These are phyloP conservation scores for Temnothorax ravouxi DNA, from an alignment of 2,888 invertebrate genomes.

Conservation along the genomic window DNA sequence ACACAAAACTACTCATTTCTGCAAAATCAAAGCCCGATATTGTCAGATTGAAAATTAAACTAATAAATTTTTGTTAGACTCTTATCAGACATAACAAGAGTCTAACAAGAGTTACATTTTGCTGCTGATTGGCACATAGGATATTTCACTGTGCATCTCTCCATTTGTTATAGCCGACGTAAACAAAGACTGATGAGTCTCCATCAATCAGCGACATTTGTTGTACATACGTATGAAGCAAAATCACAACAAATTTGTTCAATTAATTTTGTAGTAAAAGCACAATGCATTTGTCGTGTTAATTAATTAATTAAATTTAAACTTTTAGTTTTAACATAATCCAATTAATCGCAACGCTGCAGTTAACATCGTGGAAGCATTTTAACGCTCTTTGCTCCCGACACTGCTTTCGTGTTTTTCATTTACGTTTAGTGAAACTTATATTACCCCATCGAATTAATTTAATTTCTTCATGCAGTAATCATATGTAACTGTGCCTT, in stretches of 20 bases:
- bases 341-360: background rate
- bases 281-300: background rate
- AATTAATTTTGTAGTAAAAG: slow-evolving; percentile 5
- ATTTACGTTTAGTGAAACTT: slow-evolving; percentile 1
- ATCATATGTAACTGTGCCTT: slow-evolving; percentile 28
- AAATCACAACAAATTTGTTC: slow-evolving; percentile 23
- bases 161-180: slow-evolving; percentile 24
- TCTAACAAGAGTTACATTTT: slow-evolving; percentile 19
- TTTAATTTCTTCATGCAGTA: slow-evolving; percentile 18
- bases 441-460: slow-evolving; percentile 17
- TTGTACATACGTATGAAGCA: background rate
- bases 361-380: background rate
- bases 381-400: too few relatives aligned
- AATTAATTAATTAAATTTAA: slow-evolving; percentile 21
- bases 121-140: background rate
- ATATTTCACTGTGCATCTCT: slow-evolving; percentile 7
- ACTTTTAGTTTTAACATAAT: background rate
- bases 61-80: background rate
- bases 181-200: slow-evolving; percentile 31
- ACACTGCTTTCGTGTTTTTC: background rate
- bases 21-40: background rate
- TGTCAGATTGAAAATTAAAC: background rate
- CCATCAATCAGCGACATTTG: slow-evolving; percentile 32
- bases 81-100: background rate
- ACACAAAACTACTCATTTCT: background rate